These are phyloP conservation scores for Eupithecia pulchellata DNA, from an alignment of 2,888 invertebrate genomes.

Conservation along the genomic window DNA sequence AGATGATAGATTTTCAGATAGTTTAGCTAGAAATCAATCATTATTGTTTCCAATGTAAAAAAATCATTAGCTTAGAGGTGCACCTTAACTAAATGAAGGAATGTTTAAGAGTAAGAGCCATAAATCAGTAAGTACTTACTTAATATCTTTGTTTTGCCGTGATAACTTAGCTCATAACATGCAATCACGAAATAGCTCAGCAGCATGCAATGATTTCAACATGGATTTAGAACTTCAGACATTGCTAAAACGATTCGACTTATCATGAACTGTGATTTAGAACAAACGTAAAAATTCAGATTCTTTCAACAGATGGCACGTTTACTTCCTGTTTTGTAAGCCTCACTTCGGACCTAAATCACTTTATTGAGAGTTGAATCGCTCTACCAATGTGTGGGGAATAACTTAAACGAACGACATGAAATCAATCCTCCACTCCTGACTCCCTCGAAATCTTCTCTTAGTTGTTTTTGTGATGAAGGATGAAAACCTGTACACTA, in stretches of 20 bases:
- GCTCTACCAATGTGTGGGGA: not conserved
- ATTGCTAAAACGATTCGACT: not conserved
- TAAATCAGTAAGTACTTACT: not conserved
- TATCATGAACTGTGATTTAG: not conserved
- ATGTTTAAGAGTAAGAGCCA: not conserved
- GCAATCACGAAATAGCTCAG: conserved; percentile 16
- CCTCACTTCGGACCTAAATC: not conserved
- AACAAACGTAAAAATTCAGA: not conserved
- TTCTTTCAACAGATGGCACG: not conserved
- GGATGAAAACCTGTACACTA: no score
- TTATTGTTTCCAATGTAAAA: not conserved
- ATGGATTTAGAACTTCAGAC: not conserved
- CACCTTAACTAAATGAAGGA: not conserved
- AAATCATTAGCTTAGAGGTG: not conserved
- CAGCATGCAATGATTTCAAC: conserved; percentile 16
- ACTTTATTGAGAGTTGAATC: not conserved
- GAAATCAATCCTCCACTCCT: not conserved
- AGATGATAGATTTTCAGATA: not conserved
- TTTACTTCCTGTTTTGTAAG: no score
- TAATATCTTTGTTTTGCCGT: conserved; percentile 2
- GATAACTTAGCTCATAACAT: conserved; percentile 11
- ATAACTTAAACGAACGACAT: not conserved
- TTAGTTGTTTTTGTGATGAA: no score
- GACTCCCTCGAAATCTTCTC: not conserved
- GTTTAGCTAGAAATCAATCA: not conserved